A percentile compares a stretch with the other conserved stretches of the same genome.
Conservation (phyloP, 2,113 vertebrate genomes). For the Sapayoa aenigma region DNA sequence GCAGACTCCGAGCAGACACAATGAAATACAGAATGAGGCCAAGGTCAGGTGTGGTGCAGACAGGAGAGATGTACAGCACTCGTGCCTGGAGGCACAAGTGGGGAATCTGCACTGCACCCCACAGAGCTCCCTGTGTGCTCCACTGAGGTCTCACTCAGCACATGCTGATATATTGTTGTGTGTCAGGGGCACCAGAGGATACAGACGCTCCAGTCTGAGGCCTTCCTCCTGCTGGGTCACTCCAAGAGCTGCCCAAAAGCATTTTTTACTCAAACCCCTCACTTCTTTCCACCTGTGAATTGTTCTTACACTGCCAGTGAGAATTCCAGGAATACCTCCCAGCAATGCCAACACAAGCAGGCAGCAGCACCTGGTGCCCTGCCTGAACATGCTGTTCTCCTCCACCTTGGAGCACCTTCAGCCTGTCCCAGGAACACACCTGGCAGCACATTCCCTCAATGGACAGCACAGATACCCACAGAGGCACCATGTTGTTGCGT, state of each 20-base stretch:
- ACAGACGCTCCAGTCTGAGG: background rate
- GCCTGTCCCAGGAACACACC: background rate
- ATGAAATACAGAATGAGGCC: background rate
- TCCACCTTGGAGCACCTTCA: rapidly evolving
- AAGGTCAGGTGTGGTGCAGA: background rate
- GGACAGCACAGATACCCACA: background rate
- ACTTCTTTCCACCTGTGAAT: background rate
- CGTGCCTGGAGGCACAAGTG: background rate
- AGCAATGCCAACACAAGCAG: background rate
- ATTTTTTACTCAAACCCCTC: background rate
- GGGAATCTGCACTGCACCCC: background rate
- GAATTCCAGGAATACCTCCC: background rate
- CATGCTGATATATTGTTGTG: rapidly evolving
- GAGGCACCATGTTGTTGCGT: background rate
- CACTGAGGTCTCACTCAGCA: background rate
- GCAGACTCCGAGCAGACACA: background rate
- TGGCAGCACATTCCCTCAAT: background rate
- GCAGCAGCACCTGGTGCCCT: background rate
- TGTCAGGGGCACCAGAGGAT: background rate
- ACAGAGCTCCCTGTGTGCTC: background rate
- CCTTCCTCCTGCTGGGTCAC: background rate
- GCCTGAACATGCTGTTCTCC: rapidly evolving
- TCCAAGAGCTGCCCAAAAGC: background rate
- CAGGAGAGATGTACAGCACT: background rate
- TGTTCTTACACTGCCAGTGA: background rate